Evolutionary conservation across 2,797 vertebrate species (phyloP).

Genomic region (Glyptemys insculpta): DNA sequence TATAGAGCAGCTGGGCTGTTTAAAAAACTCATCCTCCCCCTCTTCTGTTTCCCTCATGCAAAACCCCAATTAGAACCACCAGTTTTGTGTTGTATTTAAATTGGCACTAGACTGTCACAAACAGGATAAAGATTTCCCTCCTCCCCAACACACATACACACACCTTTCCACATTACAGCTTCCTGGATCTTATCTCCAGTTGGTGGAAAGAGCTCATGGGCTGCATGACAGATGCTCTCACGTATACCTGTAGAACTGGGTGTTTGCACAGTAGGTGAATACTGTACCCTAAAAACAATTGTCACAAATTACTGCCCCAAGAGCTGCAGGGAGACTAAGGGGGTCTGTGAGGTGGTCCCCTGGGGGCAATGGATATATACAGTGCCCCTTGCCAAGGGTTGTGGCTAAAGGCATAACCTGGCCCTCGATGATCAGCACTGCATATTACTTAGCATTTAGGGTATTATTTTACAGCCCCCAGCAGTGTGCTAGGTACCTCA

Average conservation of each 20-base stretch:
- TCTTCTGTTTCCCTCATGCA: not conserved
- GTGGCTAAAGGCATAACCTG: not conserved
- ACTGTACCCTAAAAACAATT: not conserved
- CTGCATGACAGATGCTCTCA: not conserved
- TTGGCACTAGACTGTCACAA: rapidly evolving
- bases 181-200: not conserved
- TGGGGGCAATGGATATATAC: not conserved
- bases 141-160: rapidly evolving
- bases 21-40: not conserved
- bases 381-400: not conserved
- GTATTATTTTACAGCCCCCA: not conserved
- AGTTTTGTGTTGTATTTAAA: not conserved
- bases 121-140: not conserved
- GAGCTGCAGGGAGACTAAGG: not conserved
- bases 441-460: not conserved
- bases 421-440: not conserved
- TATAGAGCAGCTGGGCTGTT: not conserved
- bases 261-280: not conserved
- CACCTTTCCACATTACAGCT: rapidly evolving
- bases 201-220: not conserved
- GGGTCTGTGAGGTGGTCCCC: not conserved
- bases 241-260: not conserved
- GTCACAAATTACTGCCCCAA: not conserved
- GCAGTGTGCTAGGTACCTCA: not conserved
- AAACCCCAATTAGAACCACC: not conserved